A percentile compares a stretch with the other conserved stretches of the same genome.
Conservation (phyloP, 2,888 invertebrate genomes). For the Orchesella flavescens region DNA sequence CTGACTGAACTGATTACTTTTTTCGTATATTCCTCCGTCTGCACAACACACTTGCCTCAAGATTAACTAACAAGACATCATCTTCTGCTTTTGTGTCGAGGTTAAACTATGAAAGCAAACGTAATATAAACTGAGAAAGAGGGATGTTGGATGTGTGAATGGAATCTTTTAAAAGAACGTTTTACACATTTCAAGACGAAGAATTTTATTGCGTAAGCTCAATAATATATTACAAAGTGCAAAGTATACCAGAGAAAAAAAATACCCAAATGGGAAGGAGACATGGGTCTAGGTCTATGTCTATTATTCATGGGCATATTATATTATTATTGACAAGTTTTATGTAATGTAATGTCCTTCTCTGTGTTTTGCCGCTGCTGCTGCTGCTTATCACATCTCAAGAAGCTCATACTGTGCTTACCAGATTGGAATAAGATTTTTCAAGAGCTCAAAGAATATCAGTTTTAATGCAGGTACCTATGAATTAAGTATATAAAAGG, state of each 20-base stretch:
- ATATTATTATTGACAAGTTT: too few species aligned
- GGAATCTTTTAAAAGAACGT: background rate
- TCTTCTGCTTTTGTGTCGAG: slow-evolving; percentile 1
- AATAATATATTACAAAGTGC: background rate
- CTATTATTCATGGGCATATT: too few species aligned
- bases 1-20: slow-evolving; percentile 20
- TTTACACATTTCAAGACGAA: background rate
- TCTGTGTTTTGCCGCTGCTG: background rate
- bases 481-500: too few species aligned
- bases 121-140: background rate
- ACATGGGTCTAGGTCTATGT: too few species aligned
- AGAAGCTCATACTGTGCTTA: slow-evolving; percentile 1
- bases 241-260: too few species aligned
- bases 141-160: slow-evolving; percentile 19
- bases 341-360: too few species aligned
- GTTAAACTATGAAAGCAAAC: slow-evolving; percentile 5
- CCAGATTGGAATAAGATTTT: background rate
- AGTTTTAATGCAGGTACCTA: too few species aligned
- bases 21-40: slow-evolving; percentile 3
- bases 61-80: background rate
- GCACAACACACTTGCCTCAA: background rate
- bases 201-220: background rate
- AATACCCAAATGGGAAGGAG: too few species aligned
- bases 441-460: background rate
- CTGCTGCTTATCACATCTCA: background rate